Base-by-base conservation (phyloP, 2,113 vertebrate genomes). In the Tonatia bakeri region DNA sequence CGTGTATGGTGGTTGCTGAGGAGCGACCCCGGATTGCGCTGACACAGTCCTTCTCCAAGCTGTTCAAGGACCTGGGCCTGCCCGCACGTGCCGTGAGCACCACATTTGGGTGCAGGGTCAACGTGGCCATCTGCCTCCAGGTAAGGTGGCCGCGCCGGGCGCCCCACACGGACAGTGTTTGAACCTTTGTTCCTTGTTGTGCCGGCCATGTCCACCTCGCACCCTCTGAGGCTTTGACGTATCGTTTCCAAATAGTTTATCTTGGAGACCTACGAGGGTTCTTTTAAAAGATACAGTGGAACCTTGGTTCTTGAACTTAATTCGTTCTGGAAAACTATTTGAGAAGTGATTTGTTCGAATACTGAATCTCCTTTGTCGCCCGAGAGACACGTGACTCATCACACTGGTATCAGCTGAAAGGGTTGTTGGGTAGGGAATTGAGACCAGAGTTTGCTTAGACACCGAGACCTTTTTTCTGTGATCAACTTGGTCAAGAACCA, bases 1-100 rank as follows among this genome's bases (percentile, higher is more conserved):
- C 99, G 0, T 99, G 99, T 98, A 99, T 99, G 99, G 99, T 99
- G 97, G 99, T 99, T 0, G 99, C 99, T 0, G 99, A 99, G 98
- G 99, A 99, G 97, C 98, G 99, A 56, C 99, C 99, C 0, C 98
- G 99, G 67, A 99, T 99, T 38, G 89, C 99, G 0, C 98, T 99
- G 79, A 99, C 99, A 0, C 99, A 99, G 97, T 99, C 99, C 61
- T 99, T 99, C 98, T 99, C 99, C 2, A 99, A 99, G 98, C 98
- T 99, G 50, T 99, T 99, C 98, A 99, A 99, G 90, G 99, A 99
- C 98, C 97, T 99, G 97, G 99, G 99, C 31, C 99, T 99, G 33
- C 99, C 99, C 0, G 98, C 99, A 0, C 99, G 99, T 0, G 99
- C 99, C 0, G 99, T 99, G 94, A 99, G 99, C 99, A 99, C 99